Evolutionary conservation across 1,140 invertebrate species (phyloP).

Genomic region (Limonius californicus): DNA sequence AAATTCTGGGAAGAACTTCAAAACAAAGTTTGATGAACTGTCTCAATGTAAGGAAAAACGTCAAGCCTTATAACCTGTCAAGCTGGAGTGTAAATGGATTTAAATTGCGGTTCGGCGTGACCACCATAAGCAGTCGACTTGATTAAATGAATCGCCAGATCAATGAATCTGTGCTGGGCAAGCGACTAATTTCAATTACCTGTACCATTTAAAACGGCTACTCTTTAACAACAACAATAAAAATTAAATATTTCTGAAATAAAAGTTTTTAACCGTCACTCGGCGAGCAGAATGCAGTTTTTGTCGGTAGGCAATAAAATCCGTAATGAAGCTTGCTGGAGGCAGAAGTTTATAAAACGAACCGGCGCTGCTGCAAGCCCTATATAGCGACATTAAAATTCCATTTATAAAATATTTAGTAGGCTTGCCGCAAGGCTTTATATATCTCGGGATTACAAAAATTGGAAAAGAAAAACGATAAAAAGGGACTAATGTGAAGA

Average conservation of each 20-base stretch:
- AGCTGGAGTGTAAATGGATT: too few species aligned
- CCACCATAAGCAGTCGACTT: too few species aligned
- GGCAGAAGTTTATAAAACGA: conserved; percentile 1
- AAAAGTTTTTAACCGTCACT: too few species aligned
- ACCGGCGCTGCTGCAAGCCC: background rate
- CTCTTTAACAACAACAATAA: background rate
- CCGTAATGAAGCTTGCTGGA: background rate
- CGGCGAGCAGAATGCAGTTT: background rate
- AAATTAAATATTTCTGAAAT: too few species aligned
- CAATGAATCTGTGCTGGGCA: too few species aligned
- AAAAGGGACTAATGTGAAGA: background rate
- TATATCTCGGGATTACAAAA: background rate
- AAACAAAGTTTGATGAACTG: too few species aligned
- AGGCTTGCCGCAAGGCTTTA: background rate
- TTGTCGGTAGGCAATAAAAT: conserved; percentile 8
- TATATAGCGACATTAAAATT: conserved; percentile 10
- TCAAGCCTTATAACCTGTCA: too few species aligned
- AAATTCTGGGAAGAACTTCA: too few species aligned
- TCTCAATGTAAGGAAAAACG: too few species aligned
- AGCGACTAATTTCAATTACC: too few species aligned
- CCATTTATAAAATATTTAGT: conserved; percentile 15
- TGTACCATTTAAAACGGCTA: background rate
- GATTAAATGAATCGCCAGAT: too few species aligned
- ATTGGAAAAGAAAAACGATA: background rate
- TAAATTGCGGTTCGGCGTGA: too few species aligned